Base-by-base conservation (phyloP, 35 echinoderm and acorn worm genomes). In the Apostichopus japonicus region DNA sequence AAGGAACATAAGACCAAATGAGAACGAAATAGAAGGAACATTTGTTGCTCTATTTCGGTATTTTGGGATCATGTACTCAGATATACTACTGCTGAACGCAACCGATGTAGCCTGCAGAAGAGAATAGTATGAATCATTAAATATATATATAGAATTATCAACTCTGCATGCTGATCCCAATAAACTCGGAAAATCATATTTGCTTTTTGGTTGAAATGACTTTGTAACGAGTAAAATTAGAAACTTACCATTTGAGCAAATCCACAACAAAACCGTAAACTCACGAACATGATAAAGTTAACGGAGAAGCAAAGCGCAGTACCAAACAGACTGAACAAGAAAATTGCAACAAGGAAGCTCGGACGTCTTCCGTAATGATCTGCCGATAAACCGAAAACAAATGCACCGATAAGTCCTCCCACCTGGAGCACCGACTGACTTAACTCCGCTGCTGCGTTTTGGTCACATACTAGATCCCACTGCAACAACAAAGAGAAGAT, bases 51-150 rank as follows among this genome's bases (percentile, higher is more conserved):
- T 10, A 4, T 78, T 86, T 5, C 92, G 82, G 61, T 93, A 73
- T 59, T 93, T 93, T 1, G 92, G 92, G 57, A 84, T 86, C 80
- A 93, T 86, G 82, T 87, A 53, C 21, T 92, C 90, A 14, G 77
- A 89, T 7, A 89, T 4, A 17, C 72, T 89, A 54, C 86, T 89
- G 21, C 61, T 51, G 65, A 89, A 73, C 16, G 86, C 17, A 10
- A 62, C 56, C 86, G 61, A 75, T 23, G 33, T 51, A 27, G 86
- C 86, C 86, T 89, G 8, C 23, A 61, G 3, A 0, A 44, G 33
- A 44, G 33, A 44, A 44, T 44, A 44, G 33, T 44, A 44, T 0
- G 2, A 44, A 44, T 44, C 0, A 44, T 44, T 44, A 44, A 44
- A 44, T 44, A 44, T 44, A 44, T 44, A 0, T 44, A 44, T 44